Percentiles rank a stretch among this genome's conserved stretches.
phyloP scores from a whole-genome alignment of 2,797 vertebrate genomes.

The Acipenser transmontanus region DNA sequence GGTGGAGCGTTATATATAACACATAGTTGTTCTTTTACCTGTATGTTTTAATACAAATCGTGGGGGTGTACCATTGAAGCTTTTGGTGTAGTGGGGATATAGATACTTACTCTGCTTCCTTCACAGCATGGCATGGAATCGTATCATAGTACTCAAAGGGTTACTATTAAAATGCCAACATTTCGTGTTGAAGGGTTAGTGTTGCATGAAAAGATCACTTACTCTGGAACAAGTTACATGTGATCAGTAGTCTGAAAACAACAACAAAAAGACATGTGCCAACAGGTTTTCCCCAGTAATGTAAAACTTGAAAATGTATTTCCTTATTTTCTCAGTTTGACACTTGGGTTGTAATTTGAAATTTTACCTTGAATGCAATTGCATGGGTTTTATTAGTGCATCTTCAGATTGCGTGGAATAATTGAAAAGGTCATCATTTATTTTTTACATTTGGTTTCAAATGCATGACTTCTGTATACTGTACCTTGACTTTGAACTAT shows the following conservation, averaged over 20 bases:
- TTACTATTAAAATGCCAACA: conserved; percentile 37
- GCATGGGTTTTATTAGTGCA: conserved; percentile 63
- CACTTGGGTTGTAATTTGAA: conserved; percentile 10
- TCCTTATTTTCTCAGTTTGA: conserved; percentile 6
- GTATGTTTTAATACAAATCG: too few species aligned
- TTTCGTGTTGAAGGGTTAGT: conserved; percentile 36
- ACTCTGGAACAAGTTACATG: conserved; percentile 43
- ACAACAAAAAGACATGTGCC: conserved; percentile 40
- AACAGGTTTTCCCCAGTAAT: conserved; percentile 9
- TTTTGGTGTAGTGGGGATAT: conserved; percentile 53
- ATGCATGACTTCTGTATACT: conserved; percentile 21
- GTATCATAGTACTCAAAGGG: conserved; percentile 36
- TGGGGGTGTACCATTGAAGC: too few species aligned
- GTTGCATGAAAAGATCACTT: conserved; percentile 59
- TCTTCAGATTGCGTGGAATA: conserved; percentile 46
- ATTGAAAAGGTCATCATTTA: conserved; percentile 36
- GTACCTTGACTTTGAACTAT: conserved; percentile 18
- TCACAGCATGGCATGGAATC: conserved; percentile 57
- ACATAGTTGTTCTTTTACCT: too few species aligned
- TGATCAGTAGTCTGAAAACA: conserved; percentile 48
- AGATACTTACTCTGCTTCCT: conserved; percentile 53
- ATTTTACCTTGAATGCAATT: conserved; percentile 42
- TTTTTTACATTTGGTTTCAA: conserved; percentile 45
- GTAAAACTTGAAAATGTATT: conserved; percentile 27
- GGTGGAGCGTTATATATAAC: too few species aligned